Evolutionary conservation across 1,140 invertebrate species (phyloP).

Genomic region (Eulimnadia texana): DNA sequence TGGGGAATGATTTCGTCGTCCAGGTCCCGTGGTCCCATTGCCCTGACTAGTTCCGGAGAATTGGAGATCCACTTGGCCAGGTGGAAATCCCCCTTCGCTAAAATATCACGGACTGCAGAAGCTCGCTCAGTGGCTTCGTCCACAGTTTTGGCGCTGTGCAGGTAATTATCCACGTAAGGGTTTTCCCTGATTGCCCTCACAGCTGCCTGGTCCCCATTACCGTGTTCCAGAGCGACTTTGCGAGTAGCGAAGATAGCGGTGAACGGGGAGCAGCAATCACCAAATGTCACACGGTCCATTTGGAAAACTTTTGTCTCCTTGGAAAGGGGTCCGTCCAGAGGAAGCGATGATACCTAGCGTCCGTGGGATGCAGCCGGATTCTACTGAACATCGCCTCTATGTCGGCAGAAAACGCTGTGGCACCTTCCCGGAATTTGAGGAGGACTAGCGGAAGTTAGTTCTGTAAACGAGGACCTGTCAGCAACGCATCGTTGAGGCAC

Average conservation of each 20-base stretch:
- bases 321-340: constrained; percentile 14
- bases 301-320: not conserved
- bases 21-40: too few species aligned
- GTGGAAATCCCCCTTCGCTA: constrained; percentile 4
- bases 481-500: constrained; percentile 15
- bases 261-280: constrained; percentile 15
- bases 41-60: not conserved
- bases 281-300: constrained; percentile 6
- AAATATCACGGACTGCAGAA: not conserved
- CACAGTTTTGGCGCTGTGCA: constrained; percentile 8
- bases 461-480: constrained; percentile 12
- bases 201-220: not conserved
- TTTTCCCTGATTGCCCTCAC: too few species aligned
- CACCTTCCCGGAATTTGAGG: not conserved
- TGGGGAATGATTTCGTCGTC: too few species aligned
- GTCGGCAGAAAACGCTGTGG: not conserved
- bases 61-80: constrained; percentile 3
- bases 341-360: constrained; percentile 14
- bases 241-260: not conserved
- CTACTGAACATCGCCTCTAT: constrained; percentile 8
- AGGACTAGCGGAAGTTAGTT: not conserved
- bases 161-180: constrained; percentile 18
- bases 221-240: not conserved
- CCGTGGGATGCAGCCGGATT: constrained; percentile 4
- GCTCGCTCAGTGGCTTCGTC: constrained; percentile 5